Base-by-base conservation (phyloP, 2,113 vertebrate species). In the Elachura formosa region DNA sequence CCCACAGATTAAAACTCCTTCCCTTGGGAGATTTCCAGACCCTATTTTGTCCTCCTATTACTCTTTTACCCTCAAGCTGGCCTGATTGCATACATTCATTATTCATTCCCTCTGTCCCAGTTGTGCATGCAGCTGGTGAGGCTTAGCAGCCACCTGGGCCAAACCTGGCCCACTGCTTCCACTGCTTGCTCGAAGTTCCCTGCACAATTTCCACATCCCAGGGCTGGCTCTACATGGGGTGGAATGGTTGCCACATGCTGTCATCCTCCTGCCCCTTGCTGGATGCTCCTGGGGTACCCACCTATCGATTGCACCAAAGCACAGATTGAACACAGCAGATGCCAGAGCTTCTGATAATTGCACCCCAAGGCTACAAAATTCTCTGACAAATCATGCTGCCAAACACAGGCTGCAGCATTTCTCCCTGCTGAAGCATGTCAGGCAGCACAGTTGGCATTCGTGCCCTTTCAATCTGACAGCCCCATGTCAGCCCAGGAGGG, bases 341-440 rank as follows among this genome's bases (percentile, higher is more conserved):
- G 5, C 68, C 77, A 94, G 77, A 89, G 77, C 52, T 90, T 93
- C 86, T 78, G 71, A 31, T 91, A 94, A 94, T 95, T 93, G 54
- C 46, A 52, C 69, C 94, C 62, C 14, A 72, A 90, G 95, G 96
- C 83, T 75, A 90, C 18, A 10, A 86, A 66, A 75, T 92, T 55
- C 71, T 76, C 85, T 91, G 77, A 51, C 89, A 72, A 45, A 83
- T 94, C 74, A 78, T 1, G 1, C 58, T 89, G 48, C 69, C 93
- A 76, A 79, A 83, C 13, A 5, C 34, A 87, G 83, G 80, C 73
- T 82, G 84, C 59, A 91, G 31, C 68, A 51, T 77, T 90, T 90
- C 73, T 96, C 67, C 62, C 88, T 68, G 80, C 84, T 76, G 62
- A 71, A 83, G 84, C 71, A 91, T 71, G 88, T 91, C 79, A 84